These are phyloP conservation scores for Glyptemys insculpta DNA, from an alignment of 2,797 vertebrate genomes.

Conservation along the genomic window DNA sequence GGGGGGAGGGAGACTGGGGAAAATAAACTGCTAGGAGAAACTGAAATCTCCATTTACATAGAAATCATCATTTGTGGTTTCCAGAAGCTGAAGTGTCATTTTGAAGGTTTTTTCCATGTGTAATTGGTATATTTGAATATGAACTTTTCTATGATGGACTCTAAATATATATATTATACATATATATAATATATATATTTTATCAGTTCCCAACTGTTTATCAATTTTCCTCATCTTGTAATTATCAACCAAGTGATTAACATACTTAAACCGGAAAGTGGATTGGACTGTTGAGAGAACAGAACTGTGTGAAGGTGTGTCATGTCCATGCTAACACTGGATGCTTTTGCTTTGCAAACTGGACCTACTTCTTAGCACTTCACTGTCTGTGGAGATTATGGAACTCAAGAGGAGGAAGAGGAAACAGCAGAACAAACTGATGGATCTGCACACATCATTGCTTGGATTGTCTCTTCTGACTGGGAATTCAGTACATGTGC, in stretches of 20 bases:
- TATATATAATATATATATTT: slow-evolving; percentile 51
- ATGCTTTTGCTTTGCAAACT: slow-evolving; percentile 74
- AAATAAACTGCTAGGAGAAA: slow-evolving; percentile 47
- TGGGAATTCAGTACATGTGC: slow-evolving; percentile 21
- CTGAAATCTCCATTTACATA: slow-evolving; percentile 62
- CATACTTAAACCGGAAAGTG: neutral
- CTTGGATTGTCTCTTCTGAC: slow-evolving; percentile 25
- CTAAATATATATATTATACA: slow-evolving; percentile 74
- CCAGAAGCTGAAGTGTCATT: slow-evolving; percentile 59
- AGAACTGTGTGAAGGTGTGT: slow-evolving; percentile 46
- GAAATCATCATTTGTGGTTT: slow-evolving; percentile 58
- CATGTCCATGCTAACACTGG: slow-evolving; percentile 73
- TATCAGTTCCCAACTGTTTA: slow-evolving; percentile 72
- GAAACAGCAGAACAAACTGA: slow-evolving; percentile 39
- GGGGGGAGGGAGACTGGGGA: slow-evolving; percentile 27
- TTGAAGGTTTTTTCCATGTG: slow-evolving; percentile 65
- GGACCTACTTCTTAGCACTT: slow-evolving; percentile 58
- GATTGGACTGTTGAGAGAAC: slow-evolving; percentile 49
- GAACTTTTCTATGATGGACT: slow-evolving; percentile 79
- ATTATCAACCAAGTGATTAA: slow-evolving; percentile 49
- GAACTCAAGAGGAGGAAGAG: slow-evolving; percentile 55
- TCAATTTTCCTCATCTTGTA: slow-evolving; percentile 63
- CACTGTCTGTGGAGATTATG: slow-evolving; percentile 6
- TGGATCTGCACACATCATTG: slow-evolving; percentile 43
- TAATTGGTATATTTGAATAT: slow-evolving; percentile 75